Evolutionary conservation across 1,140 invertebrate species (phyloP).

Genomic region (Procambarus clarkii): DNA sequence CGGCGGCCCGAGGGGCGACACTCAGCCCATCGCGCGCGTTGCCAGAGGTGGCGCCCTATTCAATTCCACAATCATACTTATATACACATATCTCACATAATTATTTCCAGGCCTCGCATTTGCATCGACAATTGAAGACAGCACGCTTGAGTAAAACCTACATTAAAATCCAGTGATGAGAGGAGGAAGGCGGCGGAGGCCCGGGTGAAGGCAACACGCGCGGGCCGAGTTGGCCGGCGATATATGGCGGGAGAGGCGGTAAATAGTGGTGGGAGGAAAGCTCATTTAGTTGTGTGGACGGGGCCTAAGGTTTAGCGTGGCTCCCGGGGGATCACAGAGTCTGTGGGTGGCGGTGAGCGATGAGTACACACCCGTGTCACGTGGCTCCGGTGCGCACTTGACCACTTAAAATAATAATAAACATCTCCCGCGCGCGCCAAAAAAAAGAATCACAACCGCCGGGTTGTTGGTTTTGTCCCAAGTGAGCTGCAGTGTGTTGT

Average conservation of each 20-base stretch:
- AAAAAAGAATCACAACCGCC: background rate
- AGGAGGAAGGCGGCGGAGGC: background rate
- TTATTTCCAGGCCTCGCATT: constrained; percentile 36
- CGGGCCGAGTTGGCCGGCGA: constrained; percentile 41
- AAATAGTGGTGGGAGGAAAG: constrained; percentile 48
- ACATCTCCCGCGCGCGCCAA: background rate
- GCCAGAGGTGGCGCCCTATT: constrained; percentile 97
- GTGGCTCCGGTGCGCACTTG: constrained; percentile 12
- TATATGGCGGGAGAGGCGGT: constrained; percentile 54
- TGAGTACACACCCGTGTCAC: constrained; percentile 29
- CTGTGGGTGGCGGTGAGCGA: constrained; percentile 55
- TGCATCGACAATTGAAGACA: constrained; percentile 12
- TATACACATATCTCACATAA: constrained; percentile 48
- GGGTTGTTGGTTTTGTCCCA: background rate
- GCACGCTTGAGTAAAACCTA: background rate
- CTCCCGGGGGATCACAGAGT: constrained; percentile 9
- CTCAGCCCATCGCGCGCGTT: constrained; percentile 80
- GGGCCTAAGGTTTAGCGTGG: constrained; percentile 55
- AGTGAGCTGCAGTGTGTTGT: background rate
- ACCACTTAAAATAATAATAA: background rate
- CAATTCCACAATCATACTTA: constrained; percentile 82
- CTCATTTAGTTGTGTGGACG: constrained; percentile 66
- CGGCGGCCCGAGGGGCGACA: constrained; percentile 74
- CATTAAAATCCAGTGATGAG: background rate
- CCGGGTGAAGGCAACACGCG: constrained; percentile 21